phyloP scores from a whole-genome alignment of 2,888 invertebrate species.

The Ophion ventricosus region DNA sequence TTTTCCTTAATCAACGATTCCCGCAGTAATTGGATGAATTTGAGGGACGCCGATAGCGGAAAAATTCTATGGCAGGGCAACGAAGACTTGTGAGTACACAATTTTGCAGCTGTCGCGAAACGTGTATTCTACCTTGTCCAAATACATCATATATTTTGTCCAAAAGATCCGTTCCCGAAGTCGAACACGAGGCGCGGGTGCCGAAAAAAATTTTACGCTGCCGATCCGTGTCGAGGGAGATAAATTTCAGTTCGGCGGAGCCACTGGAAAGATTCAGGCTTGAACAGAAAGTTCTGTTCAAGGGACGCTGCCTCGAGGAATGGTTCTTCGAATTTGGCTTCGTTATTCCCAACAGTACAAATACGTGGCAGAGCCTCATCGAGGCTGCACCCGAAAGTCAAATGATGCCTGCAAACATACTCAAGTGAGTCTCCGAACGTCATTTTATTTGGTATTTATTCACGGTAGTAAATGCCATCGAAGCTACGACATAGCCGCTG shows the following conservation, averaged over 20 bases:
- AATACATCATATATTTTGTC: neutral
- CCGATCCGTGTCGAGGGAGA: conserved; percentile 94
- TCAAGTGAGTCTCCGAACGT: conserved; percentile 89
- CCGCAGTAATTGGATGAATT: conserved; percentile 97
- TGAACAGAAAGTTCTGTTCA: conserved; percentile 93
- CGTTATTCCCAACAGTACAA: conserved; percentile 99
- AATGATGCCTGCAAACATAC: conserved; percentile 99
- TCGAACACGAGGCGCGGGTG: conserved; percentile 98
- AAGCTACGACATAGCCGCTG: no score
- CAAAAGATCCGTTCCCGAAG: conserved; percentile 89
- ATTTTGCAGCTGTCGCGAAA: neutral
- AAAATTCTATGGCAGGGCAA: conserved; percentile 98
- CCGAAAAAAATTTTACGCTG: conserved; percentile 98
- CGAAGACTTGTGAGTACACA: conserved; percentile 90
- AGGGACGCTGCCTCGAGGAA: conserved; percentile 96
- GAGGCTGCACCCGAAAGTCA: conserved; percentile 99
- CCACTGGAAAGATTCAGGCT: conserved; percentile 97
- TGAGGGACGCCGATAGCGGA: conserved; percentile 97
- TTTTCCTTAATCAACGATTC: conserved; percentile 76
- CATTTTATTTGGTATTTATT: neutral
- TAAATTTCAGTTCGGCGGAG: conserved; percentile 95
- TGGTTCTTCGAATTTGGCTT: conserved; percentile 99
- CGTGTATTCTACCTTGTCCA: neutral
- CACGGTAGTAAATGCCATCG: no score
- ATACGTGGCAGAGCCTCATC: conserved; percentile 99